These are phyloP conservation scores for Speoplatyrhinus poulsoni DNA, from an alignment of 2,113 vertebrate genomes.

Conservation along the genomic window DNA sequence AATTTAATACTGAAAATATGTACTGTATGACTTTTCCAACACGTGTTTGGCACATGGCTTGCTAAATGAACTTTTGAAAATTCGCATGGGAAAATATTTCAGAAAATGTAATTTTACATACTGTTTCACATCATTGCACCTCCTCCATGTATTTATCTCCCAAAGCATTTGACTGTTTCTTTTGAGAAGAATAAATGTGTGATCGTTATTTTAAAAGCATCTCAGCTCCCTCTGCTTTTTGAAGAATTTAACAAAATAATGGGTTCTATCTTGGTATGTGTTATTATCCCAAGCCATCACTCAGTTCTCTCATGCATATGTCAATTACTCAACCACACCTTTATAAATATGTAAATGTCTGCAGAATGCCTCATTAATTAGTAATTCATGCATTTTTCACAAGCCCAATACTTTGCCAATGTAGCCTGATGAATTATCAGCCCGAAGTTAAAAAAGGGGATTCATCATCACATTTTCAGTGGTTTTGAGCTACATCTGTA, in stretches of 20 bases:
- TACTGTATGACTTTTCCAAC: conserved; percentile 48
- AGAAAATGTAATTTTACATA: conserved; percentile 82
- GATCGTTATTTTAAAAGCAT: conserved; percentile 76
- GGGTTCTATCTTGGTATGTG: conserved; percentile 65
- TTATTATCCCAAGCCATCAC: conserved; percentile 76
- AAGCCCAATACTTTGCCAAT: conserved; percentile 74
- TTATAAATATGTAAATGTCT: conserved; percentile 85
- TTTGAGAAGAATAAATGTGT: conserved; percentile 77
- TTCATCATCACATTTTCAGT: conserved; percentile 75
- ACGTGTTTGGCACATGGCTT: conserved; percentile 69
- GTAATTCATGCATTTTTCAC: conserved; percentile 85
- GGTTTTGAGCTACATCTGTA: conserved; percentile 70
- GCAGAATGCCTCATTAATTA: conserved; percentile 84
- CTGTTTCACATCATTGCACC: conserved; percentile 79
- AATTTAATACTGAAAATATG: conserved; percentile 36
- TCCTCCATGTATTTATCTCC: conserved; percentile 77
- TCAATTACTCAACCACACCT: conserved; percentile 81
- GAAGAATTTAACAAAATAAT: conserved; percentile 78
- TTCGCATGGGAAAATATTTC: conserved; percentile 76
- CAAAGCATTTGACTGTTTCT: conserved; percentile 77
- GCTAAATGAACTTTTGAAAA: conserved; percentile 81
- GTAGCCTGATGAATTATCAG: conserved; percentile 77
- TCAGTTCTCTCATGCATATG: conserved; percentile 78
- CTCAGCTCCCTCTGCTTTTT: conserved; percentile 69
- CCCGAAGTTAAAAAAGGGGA: conserved; percentile 65